These are phyloP conservation scores for Drosophila dives DNA, from an alignment of 2,888 invertebrate species.

Conservation along the genomic window DNA sequence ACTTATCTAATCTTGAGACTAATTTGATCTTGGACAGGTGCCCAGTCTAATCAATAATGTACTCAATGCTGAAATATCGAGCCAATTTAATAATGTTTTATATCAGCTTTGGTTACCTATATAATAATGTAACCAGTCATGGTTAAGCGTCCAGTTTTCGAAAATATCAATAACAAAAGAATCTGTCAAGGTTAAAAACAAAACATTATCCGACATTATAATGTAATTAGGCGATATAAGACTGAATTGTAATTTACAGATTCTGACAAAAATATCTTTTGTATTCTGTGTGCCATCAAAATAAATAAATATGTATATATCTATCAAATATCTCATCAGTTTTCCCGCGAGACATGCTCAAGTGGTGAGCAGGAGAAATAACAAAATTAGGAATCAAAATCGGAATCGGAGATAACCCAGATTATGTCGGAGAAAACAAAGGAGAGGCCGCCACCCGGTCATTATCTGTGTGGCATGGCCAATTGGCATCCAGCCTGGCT, in stretches of 20 bases:
- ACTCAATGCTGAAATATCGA: conserved; percentile 38
- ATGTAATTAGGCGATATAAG: not conserved
- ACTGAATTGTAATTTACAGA: not conserved
- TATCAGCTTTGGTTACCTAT: conserved; percentile 22
- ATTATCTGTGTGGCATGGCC: conserved; percentile 86
- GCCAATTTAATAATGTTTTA: conserved; percentile 35
- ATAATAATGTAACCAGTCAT: conserved; percentile 43
- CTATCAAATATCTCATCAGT: conserved; percentile 34
- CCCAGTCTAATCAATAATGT: conserved; percentile 41
- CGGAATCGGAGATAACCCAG: not conserved
- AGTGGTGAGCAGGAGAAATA: conserved; percentile 28
- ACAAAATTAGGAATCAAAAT: not conserved
- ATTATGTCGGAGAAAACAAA: conserved; percentile 59
- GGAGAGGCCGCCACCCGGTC: conserved; percentile 57
- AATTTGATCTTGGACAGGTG: conserved; percentile 55
- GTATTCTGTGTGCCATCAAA: conserved; percentile 19
- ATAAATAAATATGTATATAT: conserved; percentile 1
- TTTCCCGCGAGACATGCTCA: conserved; percentile 30
- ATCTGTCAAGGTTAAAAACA: not conserved
- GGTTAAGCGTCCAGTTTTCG: conserved; percentile 44
- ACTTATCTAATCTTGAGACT: conserved; percentile 59
- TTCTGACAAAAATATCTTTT: not conserved
- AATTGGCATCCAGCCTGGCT: conserved; percentile 87
- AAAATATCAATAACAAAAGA: not conserved
- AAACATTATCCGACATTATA: not conserved